Evolutionary conservation across 2,888 invertebrate genomes (phyloP).

Genomic region (Gandaritis pyraliata): DNA sequence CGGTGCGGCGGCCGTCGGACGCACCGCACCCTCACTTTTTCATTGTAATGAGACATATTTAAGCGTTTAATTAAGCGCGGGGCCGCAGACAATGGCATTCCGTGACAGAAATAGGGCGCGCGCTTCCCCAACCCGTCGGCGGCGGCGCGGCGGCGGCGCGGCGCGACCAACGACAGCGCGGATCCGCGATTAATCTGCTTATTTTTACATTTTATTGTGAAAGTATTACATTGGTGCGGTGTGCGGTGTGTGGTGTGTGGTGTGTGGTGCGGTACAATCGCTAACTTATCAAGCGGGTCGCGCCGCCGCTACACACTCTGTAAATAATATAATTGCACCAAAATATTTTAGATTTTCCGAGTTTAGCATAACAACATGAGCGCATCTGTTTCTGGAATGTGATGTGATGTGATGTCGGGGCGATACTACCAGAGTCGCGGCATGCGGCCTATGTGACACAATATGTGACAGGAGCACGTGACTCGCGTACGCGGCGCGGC

Average conservation of each 20-base stretch:
- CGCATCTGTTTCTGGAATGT: slow-evolving; percentile 13
- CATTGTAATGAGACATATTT: slow-evolving; percentile 35
- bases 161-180: background rate
- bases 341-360: slow-evolving; percentile 20
- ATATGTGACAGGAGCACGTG: background rate
- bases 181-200: slow-evolving; percentile 25
- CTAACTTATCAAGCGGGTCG: slow-evolving; percentile 31
- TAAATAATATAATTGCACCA: slow-evolving; percentile 20
- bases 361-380: slow-evolving; percentile 13
- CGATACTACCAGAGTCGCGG: too few relatives aligned
- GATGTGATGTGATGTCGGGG: background rate
- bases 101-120: slow-evolving; percentile 38
- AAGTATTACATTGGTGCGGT: slow-evolving; percentile 27
- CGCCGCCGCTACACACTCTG: slow-evolving; percentile 19
- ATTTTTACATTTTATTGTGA: slow-evolving; percentile 33
- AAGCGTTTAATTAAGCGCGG: slow-evolving; percentile 35
- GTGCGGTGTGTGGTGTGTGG: too few relatives aligned
- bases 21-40: slow-evolving; percentile 19
- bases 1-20: background rate
- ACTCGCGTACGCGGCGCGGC: too few relatives aligned
- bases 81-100: slow-evolving; percentile 42
- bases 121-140: background rate
- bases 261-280: slow-evolving; percentile 35
- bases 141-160: too few relatives aligned
- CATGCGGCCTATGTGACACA: background rate